phyloP scores from a whole-genome alignment of 37 sponge, comb jelly and placozoan genomes.

The Crambe crambe region DNA sequence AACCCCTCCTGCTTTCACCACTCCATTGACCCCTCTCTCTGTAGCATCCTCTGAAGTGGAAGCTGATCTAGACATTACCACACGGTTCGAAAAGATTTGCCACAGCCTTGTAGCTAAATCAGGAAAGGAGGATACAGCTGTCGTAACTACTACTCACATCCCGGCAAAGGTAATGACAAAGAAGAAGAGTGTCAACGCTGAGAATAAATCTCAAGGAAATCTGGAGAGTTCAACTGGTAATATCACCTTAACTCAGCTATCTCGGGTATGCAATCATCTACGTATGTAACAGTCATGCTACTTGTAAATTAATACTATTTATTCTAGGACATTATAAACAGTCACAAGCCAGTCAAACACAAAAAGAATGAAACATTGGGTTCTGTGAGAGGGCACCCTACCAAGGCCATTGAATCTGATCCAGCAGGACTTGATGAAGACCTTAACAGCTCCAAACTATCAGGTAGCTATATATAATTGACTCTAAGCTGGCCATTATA shows the following conservation, averaged over 20 bases:
- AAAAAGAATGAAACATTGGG: background rate
- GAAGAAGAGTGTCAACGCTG: background rate
- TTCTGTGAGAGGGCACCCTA: background rate
- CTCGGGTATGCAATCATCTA: slow-evolving; percentile 9
- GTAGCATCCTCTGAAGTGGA: slow-evolving; percentile 16
- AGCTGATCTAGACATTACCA: slow-evolving; percentile 23
- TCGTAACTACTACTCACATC: background rate
- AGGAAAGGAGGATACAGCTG: background rate
- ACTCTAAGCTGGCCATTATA: too few relatives aligned
- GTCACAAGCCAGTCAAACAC: too few relatives aligned
- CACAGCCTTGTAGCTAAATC: background rate
- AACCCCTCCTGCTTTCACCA: background rate
- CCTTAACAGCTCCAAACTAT: too few relatives aligned
- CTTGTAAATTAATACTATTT: too few relatives aligned
- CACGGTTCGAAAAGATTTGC: slow-evolving; percentile 27
- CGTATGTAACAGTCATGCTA: background rate
- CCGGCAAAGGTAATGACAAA: background rate
- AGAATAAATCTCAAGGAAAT: background rate
- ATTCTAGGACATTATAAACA: background rate
- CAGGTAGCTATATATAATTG: too few relatives aligned
- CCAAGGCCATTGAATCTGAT: too few relatives aligned
- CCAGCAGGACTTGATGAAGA: too few relatives aligned
- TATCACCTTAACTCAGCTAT: slow-evolving; percentile 24
- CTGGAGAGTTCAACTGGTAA: too few relatives aligned
- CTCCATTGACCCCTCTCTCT: slow-evolving; percentile 12